These are phyloP conservation scores for Eristalis pertinax DNA, from an alignment of 2,888 invertebrate genomes.

Conservation along the genomic window DNA sequence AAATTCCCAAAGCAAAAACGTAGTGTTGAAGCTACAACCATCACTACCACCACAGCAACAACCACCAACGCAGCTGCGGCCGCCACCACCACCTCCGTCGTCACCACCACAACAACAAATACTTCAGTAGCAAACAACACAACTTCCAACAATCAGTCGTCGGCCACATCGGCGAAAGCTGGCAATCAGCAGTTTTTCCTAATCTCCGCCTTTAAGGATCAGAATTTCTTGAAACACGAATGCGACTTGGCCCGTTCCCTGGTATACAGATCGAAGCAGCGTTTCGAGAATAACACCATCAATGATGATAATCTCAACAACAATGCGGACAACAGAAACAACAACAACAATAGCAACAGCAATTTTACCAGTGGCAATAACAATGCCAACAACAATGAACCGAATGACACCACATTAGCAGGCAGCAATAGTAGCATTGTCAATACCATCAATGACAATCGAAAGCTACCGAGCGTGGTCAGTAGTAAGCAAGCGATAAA, in stretches of 20 bases:
- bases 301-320: constrained; percentile 48
- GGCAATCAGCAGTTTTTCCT: constrained; percentile 78
- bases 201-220: constrained; percentile 78
- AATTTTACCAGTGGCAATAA: constrained; percentile 28
- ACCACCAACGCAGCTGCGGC: constrained; percentile 20
- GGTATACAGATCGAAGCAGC: constrained; percentile 73
- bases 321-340: constrained; percentile 15
- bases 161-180: constrained; percentile 75
- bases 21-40: constrained; percentile 67
- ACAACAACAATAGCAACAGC: constrained; percentile 29
- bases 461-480: constrained; percentile 46
- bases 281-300: constrained; percentile 44
- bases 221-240: constrained; percentile 80
- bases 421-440: constrained; percentile 68
- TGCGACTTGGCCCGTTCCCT: constrained; percentile 81
- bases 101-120: constrained; percentile 26
- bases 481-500: constrained; percentile 52
- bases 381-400: constrained; percentile 63
- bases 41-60: constrained; percentile 58
- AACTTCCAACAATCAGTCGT: constrained; percentile 24
- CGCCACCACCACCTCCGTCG: constrained; percentile 27
- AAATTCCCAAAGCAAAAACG: constrained; percentile 72
- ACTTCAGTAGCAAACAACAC: constrained; percentile 43
- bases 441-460: constrained; percentile 73
- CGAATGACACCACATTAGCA: constrained; percentile 51